Percentiles rank a stretch among this genome's conserved stretches.
These are phyloP conservation scores for Drosophila meridiana DNA, from an alignment of 2,888 invertebrate species.

Conservation along the genomic window DNA sequence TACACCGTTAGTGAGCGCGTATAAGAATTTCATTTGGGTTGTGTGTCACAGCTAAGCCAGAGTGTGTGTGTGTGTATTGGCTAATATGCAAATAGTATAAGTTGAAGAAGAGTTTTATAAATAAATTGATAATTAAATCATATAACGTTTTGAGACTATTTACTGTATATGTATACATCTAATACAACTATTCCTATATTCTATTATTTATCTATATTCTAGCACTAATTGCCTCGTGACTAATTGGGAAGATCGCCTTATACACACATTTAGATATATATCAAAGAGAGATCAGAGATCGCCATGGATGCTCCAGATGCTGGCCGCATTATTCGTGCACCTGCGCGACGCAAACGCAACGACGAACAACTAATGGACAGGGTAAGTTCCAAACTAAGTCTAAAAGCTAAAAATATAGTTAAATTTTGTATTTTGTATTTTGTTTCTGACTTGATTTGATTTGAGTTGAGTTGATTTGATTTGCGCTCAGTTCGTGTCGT, in stretches of 20 bases:
- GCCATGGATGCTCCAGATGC: slow-evolving; percentile 79
- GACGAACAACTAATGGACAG: slow-evolving; percentile 91
- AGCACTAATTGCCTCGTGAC: slow-evolving; percentile 23
- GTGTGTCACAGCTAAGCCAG: neutral
- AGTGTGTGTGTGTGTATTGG: neutral
- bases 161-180: neutral
- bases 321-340: slow-evolving; percentile 90
- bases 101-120: neutral
- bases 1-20: neutral
- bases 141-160: neutral
- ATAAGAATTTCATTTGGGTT: slow-evolving; percentile 1
- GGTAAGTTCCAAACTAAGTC: slow-evolving; percentile 87
- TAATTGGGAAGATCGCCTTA: slow-evolving; percentile 19
- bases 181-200: neutral
- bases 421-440: neutral
- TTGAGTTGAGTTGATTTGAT: slow-evolving; percentile 5
- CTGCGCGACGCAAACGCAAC: slow-evolving; percentile 91
- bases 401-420: neutral
- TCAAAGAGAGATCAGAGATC: slow-evolving; percentile 1
- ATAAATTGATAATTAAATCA: neutral
- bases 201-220: neutral
- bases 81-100: neutral
- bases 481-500: slow-evolving; percentile 30
- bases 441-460: neutral
- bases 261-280: slow-evolving; percentile 5